Base-by-base conservation (phyloP, 2,113 vertebrate species). In the Castor canadensis region DNA sequence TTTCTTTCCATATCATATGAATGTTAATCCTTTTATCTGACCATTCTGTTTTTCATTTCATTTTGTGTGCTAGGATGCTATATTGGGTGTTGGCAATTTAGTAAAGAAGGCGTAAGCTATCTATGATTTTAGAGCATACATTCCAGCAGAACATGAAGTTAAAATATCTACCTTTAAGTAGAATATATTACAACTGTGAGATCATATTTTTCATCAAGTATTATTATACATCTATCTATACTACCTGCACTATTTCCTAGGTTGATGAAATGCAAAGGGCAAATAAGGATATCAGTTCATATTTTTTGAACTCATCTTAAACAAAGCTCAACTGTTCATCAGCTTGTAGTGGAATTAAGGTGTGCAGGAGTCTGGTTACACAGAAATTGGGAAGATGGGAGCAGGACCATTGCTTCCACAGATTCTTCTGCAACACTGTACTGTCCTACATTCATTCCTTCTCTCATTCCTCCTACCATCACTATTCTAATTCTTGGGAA, bases 1-100 rank as follows among this genome's bases (percentile, higher is more conserved):
- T 94, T 83, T 83, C 43, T 76, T 67, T 83, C 13, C 64, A 32
- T 0, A 58, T 79, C 30, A 64, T 56, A 11, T 54, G 35, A 83
- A 19, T 83, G 43, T 72, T 86, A 89, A 87, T 93, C 90, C 5
- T 90, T 89, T 71, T 17, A 52, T 60, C 52, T 56, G 9, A 66
- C 4, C 20, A 52, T 82, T n/a, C 64, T 82, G 47, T 9, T 40
- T 52, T 77, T 89, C 45, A 82, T 93, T 66, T 94, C 62, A 58
- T 35, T 28, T 58, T 17, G n/a, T 69, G 9, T 62, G 15, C 5
- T 43, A 67, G 11, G 20, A 20, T 76, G 81, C 62, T 89, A 47
- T 66, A 58, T 32, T 80, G 40, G 7, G 5, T 77, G 8, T 66
- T 73, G 26, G 6, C 56, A 60, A 82, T 77, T 89, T 5, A 87